A percentile compares a stretch with the other conserved stretches of the same genome.
phyloP scores from a whole-genome alignment of 2,888 invertebrate species.

The Phorcus lineatus region DNA sequence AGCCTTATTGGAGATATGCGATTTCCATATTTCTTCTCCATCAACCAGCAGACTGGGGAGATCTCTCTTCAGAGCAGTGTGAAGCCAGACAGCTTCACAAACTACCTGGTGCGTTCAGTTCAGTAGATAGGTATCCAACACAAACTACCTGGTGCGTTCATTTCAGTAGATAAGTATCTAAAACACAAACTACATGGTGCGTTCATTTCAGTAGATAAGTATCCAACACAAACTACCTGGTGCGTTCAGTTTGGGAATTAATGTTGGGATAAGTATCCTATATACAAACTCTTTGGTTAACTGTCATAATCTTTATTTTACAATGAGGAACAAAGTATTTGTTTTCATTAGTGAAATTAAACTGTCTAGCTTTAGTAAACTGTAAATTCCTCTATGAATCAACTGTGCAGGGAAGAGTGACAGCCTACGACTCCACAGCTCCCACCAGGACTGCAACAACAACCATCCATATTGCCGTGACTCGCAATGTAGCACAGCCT shows the following conservation, averaged over 20 bases:
- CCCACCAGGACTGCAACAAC: conserved; percentile 47
- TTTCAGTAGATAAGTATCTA: too few species aligned
- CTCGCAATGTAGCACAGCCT: conserved; percentile 43
- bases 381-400: too few species aligned
- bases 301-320: too few species aligned
- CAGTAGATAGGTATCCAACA: not conserved
- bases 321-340: too few species aligned
- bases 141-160: too few species aligned
- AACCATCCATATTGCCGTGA: conserved; percentile 54
- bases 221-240: too few species aligned
- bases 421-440: conserved; percentile 56
- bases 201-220: not conserved
- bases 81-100: conserved; percentile 14
- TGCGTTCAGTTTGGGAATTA: too few species aligned
- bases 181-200: not conserved
- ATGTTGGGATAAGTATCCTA: too few species aligned
- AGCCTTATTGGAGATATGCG: conserved; percentile 55
- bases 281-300: not conserved
- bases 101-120: not conserved
- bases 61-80: conserved; percentile 16
- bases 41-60: conserved; percentile 19
- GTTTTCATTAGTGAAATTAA: too few species aligned
- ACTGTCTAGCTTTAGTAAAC: too few species aligned
- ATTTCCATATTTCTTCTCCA: conserved; percentile 56
- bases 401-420: conserved; percentile 45